A percentile compares a stretch with the other conserved stretches of the same genome.
Evolutionary conservation across 2,113 vertebrate genomes (phyloP).

Genomic region (Otolemur garnettii): DNA sequence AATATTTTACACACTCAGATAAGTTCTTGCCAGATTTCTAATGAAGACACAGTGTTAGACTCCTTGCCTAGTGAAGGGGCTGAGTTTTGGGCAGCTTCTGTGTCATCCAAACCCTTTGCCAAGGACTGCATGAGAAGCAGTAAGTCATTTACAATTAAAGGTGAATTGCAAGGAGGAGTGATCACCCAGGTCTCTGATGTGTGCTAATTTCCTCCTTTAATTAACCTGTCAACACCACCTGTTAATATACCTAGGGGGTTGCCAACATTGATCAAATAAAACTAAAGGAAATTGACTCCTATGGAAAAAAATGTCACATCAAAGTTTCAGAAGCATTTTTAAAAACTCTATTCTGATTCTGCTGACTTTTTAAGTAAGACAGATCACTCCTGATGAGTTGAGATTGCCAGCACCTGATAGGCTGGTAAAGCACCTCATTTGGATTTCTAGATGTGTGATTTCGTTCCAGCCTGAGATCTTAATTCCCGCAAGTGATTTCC

Average conservation of each 20-base stretch:
- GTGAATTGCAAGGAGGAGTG: not conserved
- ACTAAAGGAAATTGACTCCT: slow-evolving; percentile 55
- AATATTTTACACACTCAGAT: not conserved
- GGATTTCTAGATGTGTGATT: slow-evolving; percentile 15
- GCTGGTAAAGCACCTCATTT: not conserved
- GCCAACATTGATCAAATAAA: slow-evolving; percentile 68
- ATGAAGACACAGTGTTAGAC: not conserved
- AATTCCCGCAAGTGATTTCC: not conserved
- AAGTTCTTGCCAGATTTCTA: not conserved
- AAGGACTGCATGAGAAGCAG: not conserved
- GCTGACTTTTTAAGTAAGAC: slow-evolving; percentile 65
- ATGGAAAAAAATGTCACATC: slow-evolving; percentile 56
- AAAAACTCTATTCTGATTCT: slow-evolving; percentile 51
- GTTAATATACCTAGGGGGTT: slow-evolving; percentile 48
- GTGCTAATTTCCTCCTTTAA: slow-evolving; percentile 64
- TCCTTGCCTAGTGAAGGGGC: not conserved
- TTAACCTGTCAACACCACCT: slow-evolving; percentile 69
- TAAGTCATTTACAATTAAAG: slow-evolving; percentile 44
- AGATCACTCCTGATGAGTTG: slow-evolving; percentile 61
- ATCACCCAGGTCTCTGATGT: not conserved
- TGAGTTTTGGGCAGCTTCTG: not conserved
- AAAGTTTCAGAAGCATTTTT: slow-evolving; percentile 34
- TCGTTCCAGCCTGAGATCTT: slow-evolving; percentile 43
- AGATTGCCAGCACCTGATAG: slow-evolving; percentile 50
- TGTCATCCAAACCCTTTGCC: not conserved